These are phyloP conservation scores for Rhabdomys pumilio DNA, from an alignment of 2,797 vertebrate genomes.

Conservation along the genomic window DNA sequence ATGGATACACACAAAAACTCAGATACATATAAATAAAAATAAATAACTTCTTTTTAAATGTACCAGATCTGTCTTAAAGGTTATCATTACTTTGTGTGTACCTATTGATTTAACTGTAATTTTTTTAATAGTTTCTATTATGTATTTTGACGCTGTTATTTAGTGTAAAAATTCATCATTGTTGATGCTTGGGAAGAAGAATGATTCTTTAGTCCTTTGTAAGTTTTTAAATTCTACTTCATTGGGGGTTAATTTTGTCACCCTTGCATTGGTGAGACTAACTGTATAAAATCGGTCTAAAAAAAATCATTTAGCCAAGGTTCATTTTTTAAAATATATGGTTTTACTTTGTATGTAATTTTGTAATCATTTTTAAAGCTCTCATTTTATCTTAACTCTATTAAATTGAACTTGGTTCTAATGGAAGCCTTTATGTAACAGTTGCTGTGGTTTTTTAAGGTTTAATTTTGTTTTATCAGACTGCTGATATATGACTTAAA, in stretches of 20 bases:
- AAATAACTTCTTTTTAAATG: constrained; percentile 15
- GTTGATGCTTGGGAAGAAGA: constrained; percentile 18
- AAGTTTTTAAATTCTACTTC: constrained; percentile 38
- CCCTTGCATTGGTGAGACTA: neutral
- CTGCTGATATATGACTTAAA: neutral
- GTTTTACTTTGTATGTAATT: constrained; percentile 50
- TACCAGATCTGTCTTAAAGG: constrained; percentile 25
- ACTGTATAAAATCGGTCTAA: constrained; percentile 17
- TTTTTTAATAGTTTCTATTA: constrained; percentile 57
- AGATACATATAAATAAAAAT: neutral
- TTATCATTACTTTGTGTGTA: neutral
- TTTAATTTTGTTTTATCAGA: constrained; percentile 41
- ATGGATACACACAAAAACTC: neutral
- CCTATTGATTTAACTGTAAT: neutral
- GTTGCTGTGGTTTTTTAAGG: neutral
- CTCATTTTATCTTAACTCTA: constrained; percentile 56
- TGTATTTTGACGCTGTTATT: constrained; percentile 16
- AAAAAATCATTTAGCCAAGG: constrained; percentile 10
- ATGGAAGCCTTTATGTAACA: neutral
- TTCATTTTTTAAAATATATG: neutral
- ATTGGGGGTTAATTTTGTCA: constrained; percentile 41
- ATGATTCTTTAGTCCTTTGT: neutral
- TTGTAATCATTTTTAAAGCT: constrained; percentile 4
- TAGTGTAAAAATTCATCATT: neutral
- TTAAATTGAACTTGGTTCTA: constrained; percentile 33